These are phyloP conservation scores for Macrocentrus cingulum DNA, from an alignment of 1,140 invertebrate genomes.

Conservation along the genomic window DNA sequence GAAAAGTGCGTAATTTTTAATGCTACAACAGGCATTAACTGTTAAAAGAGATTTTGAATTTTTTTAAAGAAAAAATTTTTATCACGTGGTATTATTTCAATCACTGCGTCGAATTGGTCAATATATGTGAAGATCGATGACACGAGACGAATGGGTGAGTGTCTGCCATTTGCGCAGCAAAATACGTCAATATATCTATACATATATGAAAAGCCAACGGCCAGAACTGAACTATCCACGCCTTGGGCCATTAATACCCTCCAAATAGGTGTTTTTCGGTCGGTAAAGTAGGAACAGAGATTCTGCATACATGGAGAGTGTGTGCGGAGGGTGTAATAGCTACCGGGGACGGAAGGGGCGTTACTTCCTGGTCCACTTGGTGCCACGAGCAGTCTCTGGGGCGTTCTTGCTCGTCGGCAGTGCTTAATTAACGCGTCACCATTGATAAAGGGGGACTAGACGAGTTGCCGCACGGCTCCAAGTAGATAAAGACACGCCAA, in stretches of 20 bases:
- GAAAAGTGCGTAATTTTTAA: too few species aligned
- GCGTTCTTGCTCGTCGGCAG: constrained; percentile 10
- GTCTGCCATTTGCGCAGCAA: constrained; percentile 6
- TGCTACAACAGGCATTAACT: too few species aligned
- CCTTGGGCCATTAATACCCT: constrained; percentile 23
- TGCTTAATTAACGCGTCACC: constrained; percentile 30
- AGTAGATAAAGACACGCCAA: constrained; percentile 20
- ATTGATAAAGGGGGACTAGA: constrained; percentile 24
- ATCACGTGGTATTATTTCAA: too few species aligned
- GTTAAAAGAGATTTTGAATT: too few species aligned
- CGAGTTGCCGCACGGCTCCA: constrained; percentile 4
- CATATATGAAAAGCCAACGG: not conserved
- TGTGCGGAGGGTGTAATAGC: not conserved
- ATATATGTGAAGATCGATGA: not conserved
- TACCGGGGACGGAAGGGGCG: constrained; percentile 15
- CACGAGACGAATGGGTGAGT: not conserved
- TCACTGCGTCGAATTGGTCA: not conserved
- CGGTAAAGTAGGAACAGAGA: not conserved
- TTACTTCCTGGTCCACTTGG: constrained; percentile 24
- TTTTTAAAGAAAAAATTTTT: too few species aligned
- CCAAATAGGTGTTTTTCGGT: constrained; percentile 8
- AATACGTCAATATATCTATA: constrained; percentile 1
- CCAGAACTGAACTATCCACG: constrained; percentile 9
- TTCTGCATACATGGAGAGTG: not conserved
- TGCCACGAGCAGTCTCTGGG: constrained; percentile 24